Evolutionary conservation across 2,113 vertebrate species (phyloP), one percentile per base, ranked within the genome.

Genomic region (Neogobius melanostomus): DNA sequence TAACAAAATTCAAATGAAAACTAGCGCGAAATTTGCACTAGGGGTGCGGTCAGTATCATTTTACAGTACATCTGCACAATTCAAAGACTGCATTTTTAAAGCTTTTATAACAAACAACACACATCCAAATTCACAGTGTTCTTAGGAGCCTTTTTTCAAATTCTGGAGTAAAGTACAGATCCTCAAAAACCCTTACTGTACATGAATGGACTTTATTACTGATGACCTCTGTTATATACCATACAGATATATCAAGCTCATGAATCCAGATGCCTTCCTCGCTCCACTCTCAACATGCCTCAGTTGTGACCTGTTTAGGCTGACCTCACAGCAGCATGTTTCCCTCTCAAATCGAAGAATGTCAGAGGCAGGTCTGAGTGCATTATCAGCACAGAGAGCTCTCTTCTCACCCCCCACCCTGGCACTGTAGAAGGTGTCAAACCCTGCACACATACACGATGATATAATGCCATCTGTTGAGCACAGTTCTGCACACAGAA

Each of bases 381-480:
- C 69, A 74, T 79, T 52, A 57, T 49, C 3, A 3, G 53, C 8
- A 6, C 36, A 50, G 66, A 53, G 59, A 48, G 51, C 8, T 0
- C 54, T 62, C 63, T 66, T 65, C 12, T 61, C 8, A 52, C 64
- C 74, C 51, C n/a, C 43, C 5, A 69, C 11, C 64, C 61, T 69
- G 62, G 28, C 63, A 60, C 51, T n/a, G 63, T 5, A 9, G 28
- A 10, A 64, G 60, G 66, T 75, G 68, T 52, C 51, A 43, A 6
- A 8, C 65, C 71, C 49, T 2, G 12, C n/a, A 50, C 48, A 68
- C 52, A 72, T 12, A 67, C 69, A 48, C 21, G 70, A 67, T 36
- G 64, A 28, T 15, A 59, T 64, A 8, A 64, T 56, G 51, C 74
- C 73, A 74, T 76, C 72, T 83, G 71, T 49, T 81, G 54, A 0